Evolutionary conservation across 2,113 vertebrate species (phyloP).

Genomic region (Vidua macroura): DNA sequence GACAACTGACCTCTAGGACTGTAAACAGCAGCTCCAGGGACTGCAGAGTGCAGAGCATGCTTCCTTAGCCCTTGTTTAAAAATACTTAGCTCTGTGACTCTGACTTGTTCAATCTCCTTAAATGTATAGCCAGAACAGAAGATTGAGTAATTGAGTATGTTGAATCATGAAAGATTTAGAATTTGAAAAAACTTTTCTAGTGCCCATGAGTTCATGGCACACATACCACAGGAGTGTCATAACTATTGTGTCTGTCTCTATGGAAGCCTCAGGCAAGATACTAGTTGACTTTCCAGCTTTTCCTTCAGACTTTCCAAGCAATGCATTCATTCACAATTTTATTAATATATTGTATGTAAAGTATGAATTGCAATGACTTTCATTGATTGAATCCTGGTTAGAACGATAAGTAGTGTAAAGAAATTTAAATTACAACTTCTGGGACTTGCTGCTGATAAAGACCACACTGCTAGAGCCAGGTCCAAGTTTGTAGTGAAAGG

Average conservation of each 20-base stretch:
- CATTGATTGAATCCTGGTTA: background rate
- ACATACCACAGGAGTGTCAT: constrained; percentile 19
- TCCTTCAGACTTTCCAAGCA: background rate
- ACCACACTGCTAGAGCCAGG: background rate
- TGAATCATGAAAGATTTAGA: background rate
- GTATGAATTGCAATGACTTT: background rate
- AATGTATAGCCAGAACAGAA: background rate
- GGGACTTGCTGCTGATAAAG: background rate
- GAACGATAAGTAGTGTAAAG: background rate
- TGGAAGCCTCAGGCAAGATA: constrained; percentile 20
- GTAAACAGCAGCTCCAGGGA: background rate
- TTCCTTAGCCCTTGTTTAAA: background rate
- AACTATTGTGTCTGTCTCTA: constrained; percentile 67
- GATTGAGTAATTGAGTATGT: background rate
- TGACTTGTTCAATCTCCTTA: background rate
- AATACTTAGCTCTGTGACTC: background rate
- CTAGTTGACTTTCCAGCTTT: background rate
- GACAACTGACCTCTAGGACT: background rate
- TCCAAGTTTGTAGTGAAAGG: background rate
- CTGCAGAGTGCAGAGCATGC: background rate
- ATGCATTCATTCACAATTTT: background rate
- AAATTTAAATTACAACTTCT: background rate
- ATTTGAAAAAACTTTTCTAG: background rate
- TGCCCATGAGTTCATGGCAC: background rate
- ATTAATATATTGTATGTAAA: background rate